These are phyloP conservation scores for Slavum lentiscoides DNA, from an alignment of 2,888 invertebrate genomes.

Conservation along the genomic window DNA sequence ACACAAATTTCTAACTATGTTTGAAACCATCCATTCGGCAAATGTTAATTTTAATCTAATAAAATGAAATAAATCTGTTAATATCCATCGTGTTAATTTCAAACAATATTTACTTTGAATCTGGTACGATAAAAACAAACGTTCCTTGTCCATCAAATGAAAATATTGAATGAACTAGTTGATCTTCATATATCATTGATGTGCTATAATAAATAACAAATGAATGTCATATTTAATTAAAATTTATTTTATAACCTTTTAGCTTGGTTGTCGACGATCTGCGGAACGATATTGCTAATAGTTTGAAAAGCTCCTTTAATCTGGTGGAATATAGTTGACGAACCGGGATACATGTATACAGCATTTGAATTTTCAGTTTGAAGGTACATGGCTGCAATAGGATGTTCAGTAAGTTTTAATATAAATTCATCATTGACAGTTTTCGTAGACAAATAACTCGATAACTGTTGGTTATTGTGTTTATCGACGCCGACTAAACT, in stretches of 20 bases:
- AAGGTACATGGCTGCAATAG: slow-evolving; percentile 26
- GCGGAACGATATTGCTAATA: slow-evolving; percentile 50
- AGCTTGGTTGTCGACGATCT: slow-evolving; percentile 43
- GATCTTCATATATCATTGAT: slow-evolving; percentile 44
- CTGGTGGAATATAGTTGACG: slow-evolving; percentile 34
- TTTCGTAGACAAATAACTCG: slow-evolving; percentile 33
- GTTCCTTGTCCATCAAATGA: slow-evolving; percentile 28
- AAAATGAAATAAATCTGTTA: background rate
- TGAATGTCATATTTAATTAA: background rate
- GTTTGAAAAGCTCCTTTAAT: slow-evolving; percentile 54
- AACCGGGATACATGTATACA: slow-evolving; percentile 28
- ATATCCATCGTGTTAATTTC: background rate
- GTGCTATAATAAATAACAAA: slow-evolving; percentile 24
- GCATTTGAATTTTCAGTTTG: slow-evolving; percentile 27
- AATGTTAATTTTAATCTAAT: slow-evolving; percentile 32
- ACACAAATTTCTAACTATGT: slow-evolving; percentile 39
- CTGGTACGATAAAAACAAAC: slow-evolving; percentile 42
- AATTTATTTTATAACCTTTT: slow-evolving; percentile 27
- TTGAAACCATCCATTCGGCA: slow-evolving; percentile 32
- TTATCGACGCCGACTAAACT: slow-evolving; percentile 36
- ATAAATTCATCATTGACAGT: slow-evolving; percentile 23
- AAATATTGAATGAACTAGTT: slow-evolving; percentile 44
- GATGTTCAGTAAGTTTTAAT: slow-evolving; percentile 28
- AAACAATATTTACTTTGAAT: slow-evolving; percentile 39
- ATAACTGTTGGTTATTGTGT: slow-evolving; percentile 29